Evolutionary conservation across 2,113 vertebrate species (phyloP), one percentile per base, ranked within the genome.

Genomic region (Pomatostomus ruficeps): DNA sequence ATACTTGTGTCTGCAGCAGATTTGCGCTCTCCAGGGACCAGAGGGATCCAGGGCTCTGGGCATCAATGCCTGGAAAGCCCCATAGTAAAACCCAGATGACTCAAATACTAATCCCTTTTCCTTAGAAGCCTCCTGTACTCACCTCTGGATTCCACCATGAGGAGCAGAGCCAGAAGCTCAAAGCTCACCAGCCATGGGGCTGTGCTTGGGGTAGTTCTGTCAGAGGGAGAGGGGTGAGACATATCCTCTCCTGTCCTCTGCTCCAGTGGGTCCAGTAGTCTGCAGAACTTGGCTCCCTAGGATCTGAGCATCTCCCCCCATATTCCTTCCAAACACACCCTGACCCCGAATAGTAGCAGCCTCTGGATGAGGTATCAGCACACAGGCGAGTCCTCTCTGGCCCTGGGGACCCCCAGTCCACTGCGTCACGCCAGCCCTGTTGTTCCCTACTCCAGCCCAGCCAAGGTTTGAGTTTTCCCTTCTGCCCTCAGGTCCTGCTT

Each of bases 351-450:
- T 7, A 3, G 43, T 54, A 49, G 38, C 61, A 59, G 45, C 11
- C 24, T 46, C 70, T 52, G 55, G 46, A 35, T 13, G 7, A 61
- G 38, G n/a, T 5, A 17, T 19, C 46, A 89, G 70, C n/a, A 40
- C 24, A 12, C 31, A 28, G 14, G 14, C 0, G 6, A 55, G 22
- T 19, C 35, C 36, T 10, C 58, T 36, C 7, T 54, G 40, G 17
- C 35, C 7, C 5, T 35, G 5, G 46, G 29, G 66, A 70, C n/a
- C 28, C 43, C 42, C 14, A 48, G 52, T 35, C 66, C 58, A 28
- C 9, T 0, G 0, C 3, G 25, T 42, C 65, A 11, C 1, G 0
- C 25, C 23, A 42, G 17, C 31, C 45, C 36, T 24, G 17, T 12
- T 5, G 36, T 23, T n/a, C 45, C 49, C n/a, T 0, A 0, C 28